Conservation (phyloP, 2,113 vertebrate species). For the Melanotaenia duboulayi region DNA sequence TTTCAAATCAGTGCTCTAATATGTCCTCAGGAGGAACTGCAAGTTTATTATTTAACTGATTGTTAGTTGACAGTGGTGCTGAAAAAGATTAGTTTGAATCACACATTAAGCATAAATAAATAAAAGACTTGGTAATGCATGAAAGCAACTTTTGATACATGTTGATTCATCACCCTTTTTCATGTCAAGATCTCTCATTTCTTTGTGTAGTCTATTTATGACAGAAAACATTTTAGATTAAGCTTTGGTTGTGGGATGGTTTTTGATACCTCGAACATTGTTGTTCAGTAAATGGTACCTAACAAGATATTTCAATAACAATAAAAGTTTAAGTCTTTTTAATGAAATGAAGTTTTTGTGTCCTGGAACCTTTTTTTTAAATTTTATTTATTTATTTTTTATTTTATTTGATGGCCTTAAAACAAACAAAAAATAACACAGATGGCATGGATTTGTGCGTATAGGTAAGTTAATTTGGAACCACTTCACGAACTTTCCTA, state of each 20-base stretch:
- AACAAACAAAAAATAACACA: too few species aligned
- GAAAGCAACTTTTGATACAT: background rate
- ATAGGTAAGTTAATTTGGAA: too few species aligned
- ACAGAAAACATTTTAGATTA: background rate
- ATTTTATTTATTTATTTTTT: too few species aligned
- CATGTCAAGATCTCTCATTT: background rate
- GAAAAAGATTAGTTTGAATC: background rate
- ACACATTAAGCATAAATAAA: background rate
- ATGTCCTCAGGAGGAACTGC: background rate
- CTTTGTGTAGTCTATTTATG: too few species aligned
- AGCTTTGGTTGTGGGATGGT: background rate
- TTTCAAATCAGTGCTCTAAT: background rate
- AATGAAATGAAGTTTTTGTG: background rate
- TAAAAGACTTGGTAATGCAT: too few species aligned
- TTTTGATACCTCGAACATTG: background rate
- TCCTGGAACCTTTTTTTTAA: background rate
- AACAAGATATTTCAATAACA: background rate
- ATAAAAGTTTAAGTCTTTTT: background rate
- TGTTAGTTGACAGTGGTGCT: constrained; percentile 13
- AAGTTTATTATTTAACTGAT: background rate
- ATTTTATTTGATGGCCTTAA: too few species aligned
- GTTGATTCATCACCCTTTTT: background rate
- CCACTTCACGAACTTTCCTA: too few species aligned
- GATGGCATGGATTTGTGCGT: too few species aligned
- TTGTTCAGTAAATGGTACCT: too few species aligned